phyloP scores from a whole-genome alignment of 2,888 invertebrate genomes.

The Digitonthophagus gazella region DNA sequence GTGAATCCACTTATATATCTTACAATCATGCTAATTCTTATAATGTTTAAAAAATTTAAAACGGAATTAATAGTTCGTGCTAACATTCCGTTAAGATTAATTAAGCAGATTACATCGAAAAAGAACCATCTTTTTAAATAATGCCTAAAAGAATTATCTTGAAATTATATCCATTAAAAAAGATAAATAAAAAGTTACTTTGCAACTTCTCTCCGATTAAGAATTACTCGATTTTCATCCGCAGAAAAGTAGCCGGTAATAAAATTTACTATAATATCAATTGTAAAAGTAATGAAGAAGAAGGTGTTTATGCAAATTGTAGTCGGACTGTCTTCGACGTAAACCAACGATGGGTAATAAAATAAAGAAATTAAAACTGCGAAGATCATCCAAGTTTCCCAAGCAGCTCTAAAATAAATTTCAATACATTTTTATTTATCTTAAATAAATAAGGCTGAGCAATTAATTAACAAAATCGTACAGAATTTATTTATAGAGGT shows the following conservation, averaged over 20 bases:
- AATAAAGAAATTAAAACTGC: no score
- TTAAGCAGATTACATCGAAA: constrained; percentile 40
- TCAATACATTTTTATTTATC: no score
- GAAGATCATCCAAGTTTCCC: no score
- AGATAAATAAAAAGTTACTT: constrained; percentile 29
- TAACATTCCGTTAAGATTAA: constrained; percentile 37
- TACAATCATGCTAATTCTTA: constrained; percentile 42
- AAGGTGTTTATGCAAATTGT: no score
- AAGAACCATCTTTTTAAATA: constrained; percentile 43
- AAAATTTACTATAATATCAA: constrained; percentile 42
- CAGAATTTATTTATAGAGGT: no score
- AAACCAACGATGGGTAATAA: no score
- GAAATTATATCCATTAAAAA: not conserved
- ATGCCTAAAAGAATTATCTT: constrained; percentile 36
- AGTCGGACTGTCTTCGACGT: no score
- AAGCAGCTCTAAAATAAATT: no score
- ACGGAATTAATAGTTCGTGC: no score
- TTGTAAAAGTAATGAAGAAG: no score
- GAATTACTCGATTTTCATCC: constrained; percentile 42
- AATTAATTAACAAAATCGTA: no score
- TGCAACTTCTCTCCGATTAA: constrained; percentile 41
- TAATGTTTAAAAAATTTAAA: constrained; percentile 42
- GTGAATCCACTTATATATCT: constrained; percentile 39
- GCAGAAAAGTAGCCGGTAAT: constrained; percentile 47
- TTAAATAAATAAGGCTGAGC: no score